Percentiles rank a stretch among this genome's conserved stretches.
Evolutionary conservation across 1,140 invertebrate genomes (phyloP).

Genomic region (Reticulitermes speratus): DNA sequence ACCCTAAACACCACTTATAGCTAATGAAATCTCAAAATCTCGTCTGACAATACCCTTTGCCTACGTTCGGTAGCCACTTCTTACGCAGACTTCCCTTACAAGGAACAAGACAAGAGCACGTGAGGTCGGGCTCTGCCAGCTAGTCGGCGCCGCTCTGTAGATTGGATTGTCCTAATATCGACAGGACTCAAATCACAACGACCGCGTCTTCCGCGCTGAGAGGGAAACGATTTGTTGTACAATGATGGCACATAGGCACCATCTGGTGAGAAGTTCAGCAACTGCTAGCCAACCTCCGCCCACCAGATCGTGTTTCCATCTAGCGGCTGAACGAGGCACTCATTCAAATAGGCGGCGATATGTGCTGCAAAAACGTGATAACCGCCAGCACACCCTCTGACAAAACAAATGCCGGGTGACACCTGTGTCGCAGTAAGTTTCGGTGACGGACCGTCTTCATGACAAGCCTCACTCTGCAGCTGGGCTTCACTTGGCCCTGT

Average conservation of each 20-base stretch:
- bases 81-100: too few species aligned
- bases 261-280: background rate
- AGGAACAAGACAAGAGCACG: too few species aligned
- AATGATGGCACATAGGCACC: background rate
- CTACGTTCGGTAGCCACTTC: too few species aligned
- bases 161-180: background rate
- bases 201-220: background rate
- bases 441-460: too few species aligned
- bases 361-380: too few species aligned
- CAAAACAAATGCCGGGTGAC: background rate
- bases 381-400: background rate
- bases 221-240: background rate
- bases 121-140: background rate
- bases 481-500: too few species aligned
- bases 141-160: background rate
- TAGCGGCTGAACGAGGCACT: background rate
- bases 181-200: background rate
- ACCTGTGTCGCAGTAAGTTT: too few species aligned
- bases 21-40: too few species aligned
- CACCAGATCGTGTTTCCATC: background rate
- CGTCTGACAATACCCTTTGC: too few species aligned
- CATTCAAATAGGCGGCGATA: too few species aligned
- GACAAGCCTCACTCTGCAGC: too few species aligned
- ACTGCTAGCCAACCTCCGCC: background rate
- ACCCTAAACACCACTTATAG: too few species aligned